phyloP scores from a whole-genome alignment of 64 coral and sea anemone genomes.

The Orbicella faveolata region DNA sequence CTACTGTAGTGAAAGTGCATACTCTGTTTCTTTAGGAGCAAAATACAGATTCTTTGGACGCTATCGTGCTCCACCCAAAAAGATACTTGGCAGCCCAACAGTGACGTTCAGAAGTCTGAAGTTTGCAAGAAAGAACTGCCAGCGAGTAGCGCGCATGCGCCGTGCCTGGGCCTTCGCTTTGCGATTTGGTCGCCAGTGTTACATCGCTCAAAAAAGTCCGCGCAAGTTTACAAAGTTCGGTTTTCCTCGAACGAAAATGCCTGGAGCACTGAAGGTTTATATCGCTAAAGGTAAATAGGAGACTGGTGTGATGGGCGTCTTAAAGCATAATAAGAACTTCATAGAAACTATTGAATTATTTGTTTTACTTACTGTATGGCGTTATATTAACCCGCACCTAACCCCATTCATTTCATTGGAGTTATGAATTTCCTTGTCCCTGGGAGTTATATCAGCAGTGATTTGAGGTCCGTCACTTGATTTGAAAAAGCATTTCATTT shows the following conservation, averaged over 20 bases:
- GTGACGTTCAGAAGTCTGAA: background rate
- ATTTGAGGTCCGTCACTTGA: no score
- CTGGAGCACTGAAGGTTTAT: conserved; percentile 29
- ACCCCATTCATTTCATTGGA: no score
- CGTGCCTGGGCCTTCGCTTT: conserved; percentile 34
- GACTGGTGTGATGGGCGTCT: background rate
- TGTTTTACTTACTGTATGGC: no score
- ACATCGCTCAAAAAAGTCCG: background rate
- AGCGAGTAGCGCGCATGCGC: conserved; percentile 1
- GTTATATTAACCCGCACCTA: no score
- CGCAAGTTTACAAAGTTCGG: conserved; percentile 6
- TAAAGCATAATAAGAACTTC: background rate
- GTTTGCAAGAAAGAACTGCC: conserved; percentile 16
- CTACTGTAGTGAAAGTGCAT: no score
- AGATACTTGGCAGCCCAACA: background rate
- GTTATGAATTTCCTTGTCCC: no score
- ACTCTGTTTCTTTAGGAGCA: background rate
- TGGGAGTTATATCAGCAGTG: no score
- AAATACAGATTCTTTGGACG: conserved; percentile 16
- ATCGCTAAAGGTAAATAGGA: conserved; percentile 10
- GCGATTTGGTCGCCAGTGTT: conserved; percentile 31
- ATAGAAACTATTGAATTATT: no score
- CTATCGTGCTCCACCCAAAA: conserved; percentile 12
- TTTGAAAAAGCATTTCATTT: no score
- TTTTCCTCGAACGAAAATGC: conserved; percentile 13